phyloP scores from a whole-genome alignment of 2,113 vertebrate genomes.

The Phylloscopus trochiloides region DNA sequence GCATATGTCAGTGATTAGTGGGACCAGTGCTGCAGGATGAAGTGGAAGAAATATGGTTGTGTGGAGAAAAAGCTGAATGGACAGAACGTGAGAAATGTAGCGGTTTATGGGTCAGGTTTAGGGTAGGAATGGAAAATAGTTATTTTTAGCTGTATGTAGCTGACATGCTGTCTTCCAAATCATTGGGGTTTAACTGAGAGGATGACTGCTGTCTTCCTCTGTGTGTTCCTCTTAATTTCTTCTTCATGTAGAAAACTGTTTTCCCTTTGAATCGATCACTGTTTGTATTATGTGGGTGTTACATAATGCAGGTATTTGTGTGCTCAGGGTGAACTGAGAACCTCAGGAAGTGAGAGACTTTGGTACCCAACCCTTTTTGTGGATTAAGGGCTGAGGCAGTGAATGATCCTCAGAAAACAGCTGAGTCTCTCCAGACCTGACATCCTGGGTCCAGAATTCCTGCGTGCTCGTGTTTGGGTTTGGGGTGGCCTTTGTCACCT shows the following conservation, averaged over 20 bases:
- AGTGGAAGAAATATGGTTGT: neutral
- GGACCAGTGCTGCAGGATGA: neutral
- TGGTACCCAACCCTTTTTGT: neutral
- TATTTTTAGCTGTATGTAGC: neutral
- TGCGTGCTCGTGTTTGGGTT: accelerated
- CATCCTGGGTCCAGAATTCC: neutral
- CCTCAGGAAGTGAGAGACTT: neutral
- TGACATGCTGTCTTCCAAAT: neutral
- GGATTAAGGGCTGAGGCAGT: neutral
- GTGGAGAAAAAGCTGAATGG: constrained; percentile 30
- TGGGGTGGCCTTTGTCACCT: neutral
- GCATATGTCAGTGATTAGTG: constrained; percentile 41
- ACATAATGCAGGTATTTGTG: neutral
- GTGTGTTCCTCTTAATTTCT: neutral
- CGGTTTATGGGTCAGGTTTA: neutral
- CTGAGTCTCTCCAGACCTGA: neutral
- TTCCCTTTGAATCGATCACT: neutral
- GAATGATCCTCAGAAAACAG: neutral
- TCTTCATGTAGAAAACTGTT: neutral
- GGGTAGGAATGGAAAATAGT: neutral
- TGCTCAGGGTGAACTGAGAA: neutral
- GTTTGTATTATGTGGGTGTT: neutral
- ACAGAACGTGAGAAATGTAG: neutral
- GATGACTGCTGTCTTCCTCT: neutral
- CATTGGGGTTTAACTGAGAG: neutral